Base-by-base conservation (phyloP, 2,888 invertebrate genomes). In the Ophion ellenae region DNA sequence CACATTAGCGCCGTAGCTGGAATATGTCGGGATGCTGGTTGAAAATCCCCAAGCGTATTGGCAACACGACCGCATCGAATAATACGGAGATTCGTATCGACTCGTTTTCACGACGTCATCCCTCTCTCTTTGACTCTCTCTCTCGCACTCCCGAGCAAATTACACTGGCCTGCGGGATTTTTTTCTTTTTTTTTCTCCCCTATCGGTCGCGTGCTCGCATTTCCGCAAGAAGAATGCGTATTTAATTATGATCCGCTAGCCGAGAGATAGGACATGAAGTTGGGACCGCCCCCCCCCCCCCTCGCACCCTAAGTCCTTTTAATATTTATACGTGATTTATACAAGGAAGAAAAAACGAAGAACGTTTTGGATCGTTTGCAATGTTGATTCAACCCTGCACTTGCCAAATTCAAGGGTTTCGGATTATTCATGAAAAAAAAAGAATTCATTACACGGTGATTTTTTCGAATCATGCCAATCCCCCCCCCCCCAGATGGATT, bases 251-350 rank as follows among this genome's bases (percentile, higher is more conserved):
- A 87, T 89, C 84, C 86, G 82, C 78, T 84, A 76, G 73, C 74
- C 64, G 80, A 85, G 84, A 87, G 87, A 89, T 88, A 87, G 81
- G 85, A 79, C 85, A 89, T 89, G 87, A 89, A 88, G 88, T 85
- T 84, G 77, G 84, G 85, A 87, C n/a, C 78, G 81, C 77, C 73
- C 83, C 85, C 84, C 70, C 28, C 24, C 64, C 67, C 81, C 71
- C 61, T 10, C 14, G 9, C 14, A 3, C 36, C 32, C 28, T 24
- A 53, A 64, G 40, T 5, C 9, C 40, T 40, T 40, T 40, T 40
- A 40, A 9, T 32, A 47, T 47, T 11, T 14, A 47, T 53, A 53
- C 53, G 53, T 17, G 53, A 53, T 53, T 53, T 53, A 53, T 53
- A 17, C 17, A 14, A 53, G 53, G 14, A 53, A 17, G 17, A 53